phyloP scores from a whole-genome alignment of 2,888 invertebrate genomes.

The Norana najaformis region DNA sequence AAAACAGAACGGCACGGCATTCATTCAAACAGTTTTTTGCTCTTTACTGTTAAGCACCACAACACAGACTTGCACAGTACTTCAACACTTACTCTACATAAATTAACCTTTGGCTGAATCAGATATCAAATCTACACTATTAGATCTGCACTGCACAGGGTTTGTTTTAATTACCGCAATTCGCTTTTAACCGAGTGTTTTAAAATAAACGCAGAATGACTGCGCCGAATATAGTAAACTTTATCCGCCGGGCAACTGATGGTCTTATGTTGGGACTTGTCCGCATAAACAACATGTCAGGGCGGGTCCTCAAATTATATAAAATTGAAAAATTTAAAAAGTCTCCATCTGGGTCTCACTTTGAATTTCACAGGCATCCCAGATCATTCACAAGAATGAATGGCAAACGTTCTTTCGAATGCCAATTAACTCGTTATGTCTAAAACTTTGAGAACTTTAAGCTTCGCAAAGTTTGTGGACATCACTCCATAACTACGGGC shows the following conservation, averaged over 20 bases:
- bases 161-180: neutral
- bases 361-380: neutral
- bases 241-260: neutral
- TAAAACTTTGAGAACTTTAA: neutral
- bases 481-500: neutral
- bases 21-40: neutral
- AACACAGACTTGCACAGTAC: neutral
- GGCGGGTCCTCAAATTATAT: neutral
- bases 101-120: too few species aligned
- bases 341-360: neutral
- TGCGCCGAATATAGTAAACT: neutral
- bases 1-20: neutral
- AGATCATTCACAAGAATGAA: neutral
- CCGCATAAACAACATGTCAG: slow-evolving; percentile 15
- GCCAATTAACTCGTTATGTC: neutral
- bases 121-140: too few species aligned
- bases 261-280: slow-evolving; percentile 15
- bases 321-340: neutral
- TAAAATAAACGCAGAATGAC: neutral
- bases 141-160: too few species aligned
- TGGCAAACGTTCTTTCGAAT: neutral
- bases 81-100: neutral
- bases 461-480: neutral
- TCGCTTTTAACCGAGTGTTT: neutral
- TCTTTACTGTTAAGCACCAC: too few species aligned